Percentiles rank a stretch among this genome's conserved stretches.
Conservation (phyloP, 2,888 invertebrate genomes). For the Luperina testacea region DNA sequence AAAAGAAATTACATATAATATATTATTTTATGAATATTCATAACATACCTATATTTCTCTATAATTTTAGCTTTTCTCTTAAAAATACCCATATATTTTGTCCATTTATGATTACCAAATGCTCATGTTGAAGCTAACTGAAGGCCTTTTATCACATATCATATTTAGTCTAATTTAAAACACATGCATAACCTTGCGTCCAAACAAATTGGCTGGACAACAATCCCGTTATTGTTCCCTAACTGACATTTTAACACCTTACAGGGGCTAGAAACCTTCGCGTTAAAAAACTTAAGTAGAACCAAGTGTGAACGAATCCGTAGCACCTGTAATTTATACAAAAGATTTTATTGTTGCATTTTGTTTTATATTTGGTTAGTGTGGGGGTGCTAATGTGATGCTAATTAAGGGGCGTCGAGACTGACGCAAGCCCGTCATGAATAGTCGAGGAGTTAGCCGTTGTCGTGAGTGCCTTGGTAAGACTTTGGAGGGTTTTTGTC, state of each 20-base stretch:
- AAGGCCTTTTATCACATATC: background rate
- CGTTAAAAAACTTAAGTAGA: slow-evolving; percentile 52
- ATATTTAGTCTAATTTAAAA: slow-evolving; percentile 25
- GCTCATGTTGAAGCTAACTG: background rate
- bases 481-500: slow-evolving; percentile 6
- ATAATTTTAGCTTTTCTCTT: background rate
- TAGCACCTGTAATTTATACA: slow-evolving; percentile 59
- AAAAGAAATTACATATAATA: too few relatives aligned
- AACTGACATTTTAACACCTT: slow-evolving; percentile 51
- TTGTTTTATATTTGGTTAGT: slow-evolving; percentile 62
- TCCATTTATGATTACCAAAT: background rate
- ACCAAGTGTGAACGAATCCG: slow-evolving; percentile 45
- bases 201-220: slow-evolving; percentile 49
- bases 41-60: background rate
- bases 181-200: background rate
- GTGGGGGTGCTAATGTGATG: slow-evolving; percentile 51
- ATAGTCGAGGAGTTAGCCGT: slow-evolving; percentile 41
- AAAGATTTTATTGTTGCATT: slow-evolving; percentile 65
- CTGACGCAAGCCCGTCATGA: slow-evolving; percentile 54
- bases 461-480: slow-evolving; percentile 20
- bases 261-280: slow-evolving; percentile 6
- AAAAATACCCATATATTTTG: background rate
- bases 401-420: slow-evolving; percentile 52
- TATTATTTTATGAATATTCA: background rate
- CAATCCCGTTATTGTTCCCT: slow-evolving; percentile 46